Evolutionary conservation across 2,888 invertebrate genomes (phyloP).

Genomic region (Acanthopleura granulata): DNA sequence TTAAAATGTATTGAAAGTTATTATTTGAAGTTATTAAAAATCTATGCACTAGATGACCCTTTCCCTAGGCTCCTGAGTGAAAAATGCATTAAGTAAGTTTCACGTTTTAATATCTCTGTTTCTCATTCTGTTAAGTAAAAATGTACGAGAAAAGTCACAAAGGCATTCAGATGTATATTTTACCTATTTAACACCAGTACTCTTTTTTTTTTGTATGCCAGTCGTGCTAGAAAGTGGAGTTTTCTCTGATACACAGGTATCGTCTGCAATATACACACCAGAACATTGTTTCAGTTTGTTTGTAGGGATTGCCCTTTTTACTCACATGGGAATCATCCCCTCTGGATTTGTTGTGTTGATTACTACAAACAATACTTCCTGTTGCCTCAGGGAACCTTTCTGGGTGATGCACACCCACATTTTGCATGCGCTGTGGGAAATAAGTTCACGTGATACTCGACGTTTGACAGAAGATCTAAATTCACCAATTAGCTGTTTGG

Average conservation of each 20-base stretch:
- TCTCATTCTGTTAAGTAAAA: too few species aligned
- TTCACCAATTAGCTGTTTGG: constrained; percentile 23
- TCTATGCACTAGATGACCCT: too few species aligned
- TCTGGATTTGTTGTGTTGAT: neutral
- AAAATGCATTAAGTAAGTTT: too few species aligned
- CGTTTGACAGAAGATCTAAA: constrained; percentile 12
- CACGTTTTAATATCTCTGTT: too few species aligned
- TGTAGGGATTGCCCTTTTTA: constrained; percentile 7
- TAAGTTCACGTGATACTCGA: constrained; percentile 20
- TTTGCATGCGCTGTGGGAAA: constrained; percentile 13
- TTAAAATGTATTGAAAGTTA: too few species aligned
- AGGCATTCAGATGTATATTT: too few species aligned
- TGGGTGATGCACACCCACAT: constrained; percentile 25
- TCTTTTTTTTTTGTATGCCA: constrained; percentile 20
- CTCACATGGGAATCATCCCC: neutral
- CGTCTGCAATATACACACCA: constrained; percentile 21
- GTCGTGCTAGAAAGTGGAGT: constrained; percentile 23
- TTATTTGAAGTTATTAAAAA: too few species aligned
- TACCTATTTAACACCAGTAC: constrained; percentile 9
- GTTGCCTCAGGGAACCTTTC: constrained; percentile 23
- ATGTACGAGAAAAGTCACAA: too few species aligned
- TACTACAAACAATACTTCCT: constrained; percentile 24
- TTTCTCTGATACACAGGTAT: constrained; percentile 21
- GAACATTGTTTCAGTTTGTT: constrained; percentile 21
- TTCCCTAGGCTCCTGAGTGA: too few species aligned